Evolutionary conservation across 2,797 vertebrate species (phyloP).

Genomic region (Megalops cyprinoides): DNA sequence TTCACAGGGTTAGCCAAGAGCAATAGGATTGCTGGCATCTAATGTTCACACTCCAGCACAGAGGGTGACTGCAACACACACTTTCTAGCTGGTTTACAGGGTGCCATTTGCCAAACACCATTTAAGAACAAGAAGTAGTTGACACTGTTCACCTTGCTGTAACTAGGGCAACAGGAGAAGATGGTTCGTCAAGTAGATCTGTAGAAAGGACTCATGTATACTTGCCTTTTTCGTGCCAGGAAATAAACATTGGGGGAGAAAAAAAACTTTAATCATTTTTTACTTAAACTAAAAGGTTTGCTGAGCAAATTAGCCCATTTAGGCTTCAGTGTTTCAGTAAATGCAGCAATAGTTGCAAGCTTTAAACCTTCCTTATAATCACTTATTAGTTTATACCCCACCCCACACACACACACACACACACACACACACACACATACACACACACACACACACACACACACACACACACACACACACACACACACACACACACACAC

Average conservation of each 20-base stretch:
- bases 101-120: too few species aligned
- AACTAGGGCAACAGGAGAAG: neutral
- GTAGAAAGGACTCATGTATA: neutral
- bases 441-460: too few species aligned
- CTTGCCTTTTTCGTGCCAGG: neutral
- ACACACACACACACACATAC: too few species aligned
- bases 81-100: too few species aligned
- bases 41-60: too few species aligned
- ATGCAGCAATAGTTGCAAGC: neutral
- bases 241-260: neutral
- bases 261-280: neutral
- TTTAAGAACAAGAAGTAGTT: too few species aligned
- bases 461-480: too few species aligned
- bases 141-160: neutral
- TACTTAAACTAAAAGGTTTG: neutral
- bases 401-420: neutral
- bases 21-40: too few species aligned
- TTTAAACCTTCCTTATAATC: neutral
- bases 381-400: neutral
- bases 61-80: too few species aligned
- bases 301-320: too few species aligned
- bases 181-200: neutral
- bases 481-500: too few species aligned
- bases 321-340: neutral
- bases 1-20: too few species aligned